phyloP scores from a whole-genome alignment of 2,113 vertebrate genomes.

The Crypturellus undulatus region DNA sequence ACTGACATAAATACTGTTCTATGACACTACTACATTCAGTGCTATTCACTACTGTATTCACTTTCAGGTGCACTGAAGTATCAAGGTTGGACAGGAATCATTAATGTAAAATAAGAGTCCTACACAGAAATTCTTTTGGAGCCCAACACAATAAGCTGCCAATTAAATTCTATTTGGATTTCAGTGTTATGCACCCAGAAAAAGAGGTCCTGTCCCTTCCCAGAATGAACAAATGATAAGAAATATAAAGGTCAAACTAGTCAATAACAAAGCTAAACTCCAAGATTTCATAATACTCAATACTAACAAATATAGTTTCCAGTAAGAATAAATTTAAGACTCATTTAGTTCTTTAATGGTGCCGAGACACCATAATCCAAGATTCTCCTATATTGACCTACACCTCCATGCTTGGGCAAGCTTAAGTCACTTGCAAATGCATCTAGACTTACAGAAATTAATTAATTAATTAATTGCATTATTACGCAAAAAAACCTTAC shows the following conservation, averaged over 20 bases:
- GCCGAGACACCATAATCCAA: background rate
- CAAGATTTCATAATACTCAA: background rate
- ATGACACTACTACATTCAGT: background rate
- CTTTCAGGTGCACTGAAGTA: background rate
- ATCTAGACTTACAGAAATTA: background rate
- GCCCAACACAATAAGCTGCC: background rate
- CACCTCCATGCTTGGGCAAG: background rate
- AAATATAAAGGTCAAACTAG: background rate
- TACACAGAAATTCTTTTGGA: rapidly evolving
- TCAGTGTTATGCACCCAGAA: background rate
- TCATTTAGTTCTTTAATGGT: background rate
- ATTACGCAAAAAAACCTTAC: background rate
- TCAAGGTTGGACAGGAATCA: background rate
- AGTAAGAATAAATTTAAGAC: background rate
- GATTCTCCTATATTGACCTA: background rate
- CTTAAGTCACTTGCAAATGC: background rate
- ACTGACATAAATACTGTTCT: background rate
- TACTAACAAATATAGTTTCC: background rate
- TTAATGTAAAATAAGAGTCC: background rate
- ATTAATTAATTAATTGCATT: no score
- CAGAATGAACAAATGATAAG: background rate
- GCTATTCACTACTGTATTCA: no score
- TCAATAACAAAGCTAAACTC: background rate
- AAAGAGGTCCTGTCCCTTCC: rapidly evolving
- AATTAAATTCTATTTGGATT: background rate